Evolutionary conservation across 2,797 vertebrate species (phyloP).

Genomic region (Paramormyrops hopkinsi): DNA sequence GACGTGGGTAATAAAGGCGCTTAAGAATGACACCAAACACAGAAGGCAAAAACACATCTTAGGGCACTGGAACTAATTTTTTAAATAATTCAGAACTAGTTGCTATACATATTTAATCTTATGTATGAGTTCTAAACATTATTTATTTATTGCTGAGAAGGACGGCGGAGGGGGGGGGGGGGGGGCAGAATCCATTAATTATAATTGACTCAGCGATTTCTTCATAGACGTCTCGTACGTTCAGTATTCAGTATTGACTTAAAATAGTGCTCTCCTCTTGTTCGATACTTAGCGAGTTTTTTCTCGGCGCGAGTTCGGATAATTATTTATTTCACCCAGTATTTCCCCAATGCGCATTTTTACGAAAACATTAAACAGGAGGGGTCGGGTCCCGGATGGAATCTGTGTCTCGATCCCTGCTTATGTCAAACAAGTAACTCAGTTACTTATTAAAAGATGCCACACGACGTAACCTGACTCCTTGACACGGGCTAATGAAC

Average conservation of each 20-base stretch:
- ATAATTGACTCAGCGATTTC: conserved; percentile 19
- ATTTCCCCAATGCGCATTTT: not conserved
- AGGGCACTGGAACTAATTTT: conserved; percentile 23
- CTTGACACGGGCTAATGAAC: not conserved
- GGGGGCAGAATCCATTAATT: conserved; percentile 10
- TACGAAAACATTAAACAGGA: not conserved
- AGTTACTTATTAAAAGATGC: not conserved
- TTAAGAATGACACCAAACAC: not conserved
- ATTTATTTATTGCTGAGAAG: conserved; percentile 20
- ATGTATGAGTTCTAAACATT: conserved; percentile 19
- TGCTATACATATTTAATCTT: conserved; percentile 23
- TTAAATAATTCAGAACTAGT: conserved; percentile 19
- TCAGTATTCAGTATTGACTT: conserved; percentile 1
- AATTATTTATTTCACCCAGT: not conserved
- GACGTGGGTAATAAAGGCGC: not conserved
- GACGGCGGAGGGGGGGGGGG: not conserved
- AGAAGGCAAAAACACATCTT: conserved; percentile 15
- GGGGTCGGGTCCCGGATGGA: not conserved
- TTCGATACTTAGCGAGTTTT: not conserved
- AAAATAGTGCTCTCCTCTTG: not conserved
- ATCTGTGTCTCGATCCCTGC: not conserved
- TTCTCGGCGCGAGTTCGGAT: not conserved
- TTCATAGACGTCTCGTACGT: not conserved
- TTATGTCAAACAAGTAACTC: conserved; percentile 4
- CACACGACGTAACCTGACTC: not conserved